Evolutionary conservation across 2,797 vertebrate species (phyloP).

Genomic region (Sparus aurata): DNA sequence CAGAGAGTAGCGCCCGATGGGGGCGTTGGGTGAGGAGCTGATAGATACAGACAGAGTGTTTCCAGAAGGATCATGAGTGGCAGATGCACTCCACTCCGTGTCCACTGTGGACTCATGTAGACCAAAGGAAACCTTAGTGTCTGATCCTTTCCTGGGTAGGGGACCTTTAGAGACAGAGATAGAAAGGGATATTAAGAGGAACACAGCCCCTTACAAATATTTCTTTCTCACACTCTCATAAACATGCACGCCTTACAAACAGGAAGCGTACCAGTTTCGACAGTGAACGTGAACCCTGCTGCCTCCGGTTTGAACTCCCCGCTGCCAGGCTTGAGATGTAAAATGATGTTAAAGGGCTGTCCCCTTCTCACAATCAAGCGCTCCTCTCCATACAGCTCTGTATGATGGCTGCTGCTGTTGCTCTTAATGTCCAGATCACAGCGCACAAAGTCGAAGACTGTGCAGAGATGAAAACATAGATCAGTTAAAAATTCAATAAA

Average conservation of each 20-base stretch:
- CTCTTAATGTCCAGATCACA: slow-evolving; percentile 85
- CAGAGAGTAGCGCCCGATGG: slow-evolving; percentile 88
- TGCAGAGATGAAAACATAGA: not conserved
- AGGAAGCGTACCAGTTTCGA: slow-evolving; percentile 81
- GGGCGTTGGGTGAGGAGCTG: slow-evolving; percentile 82
- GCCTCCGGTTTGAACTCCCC: slow-evolving; percentile 70
- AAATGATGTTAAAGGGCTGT: slow-evolving; percentile 85
- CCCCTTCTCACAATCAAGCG: slow-evolving; percentile 90
- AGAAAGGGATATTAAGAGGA: slow-evolving; percentile 2
- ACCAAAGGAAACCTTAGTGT: slow-evolving; percentile 82
- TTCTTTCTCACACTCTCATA: not conserved
- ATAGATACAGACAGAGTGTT: slow-evolving; percentile 82
- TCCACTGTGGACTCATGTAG: slow-evolving; percentile 76
- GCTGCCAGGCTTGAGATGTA: slow-evolving; percentile 81
- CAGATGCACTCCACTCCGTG: slow-evolving; percentile 85
- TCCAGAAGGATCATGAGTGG: slow-evolving; percentile 55
- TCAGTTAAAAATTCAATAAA: not conserved
- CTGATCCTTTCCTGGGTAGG: slow-evolving; percentile 75
- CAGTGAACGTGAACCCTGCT: slow-evolving; percentile 82
- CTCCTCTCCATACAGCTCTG: slow-evolving; percentile 69
- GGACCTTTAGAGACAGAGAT: slow-evolving; percentile 79
- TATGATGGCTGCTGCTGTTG: slow-evolving; percentile 88
- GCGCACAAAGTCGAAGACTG: slow-evolving; percentile 85
- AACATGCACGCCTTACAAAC: not conserved
- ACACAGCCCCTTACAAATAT: not conserved